These are phyloP conservation scores for Zapornia atra DNA, from an alignment of 2,113 vertebrate species.

Conservation along the genomic window DNA sequence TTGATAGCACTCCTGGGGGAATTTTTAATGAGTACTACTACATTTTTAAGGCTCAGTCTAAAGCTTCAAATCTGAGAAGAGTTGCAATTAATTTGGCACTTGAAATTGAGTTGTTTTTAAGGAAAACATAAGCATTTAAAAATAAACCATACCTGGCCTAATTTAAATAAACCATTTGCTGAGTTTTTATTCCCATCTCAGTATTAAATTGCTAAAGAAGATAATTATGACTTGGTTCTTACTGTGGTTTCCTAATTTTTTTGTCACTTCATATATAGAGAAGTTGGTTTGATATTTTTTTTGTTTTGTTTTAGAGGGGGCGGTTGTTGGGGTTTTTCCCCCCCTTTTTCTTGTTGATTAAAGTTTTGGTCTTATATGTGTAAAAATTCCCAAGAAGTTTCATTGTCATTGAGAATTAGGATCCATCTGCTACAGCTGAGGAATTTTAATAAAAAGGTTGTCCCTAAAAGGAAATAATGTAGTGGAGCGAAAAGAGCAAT, in stretches of 20 bases:
- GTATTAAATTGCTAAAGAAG: not conserved
- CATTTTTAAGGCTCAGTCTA: not conserved
- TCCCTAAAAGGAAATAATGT: not conserved
- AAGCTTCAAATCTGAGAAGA: not conserved
- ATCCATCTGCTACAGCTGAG: not conserved
- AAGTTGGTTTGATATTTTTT: not conserved
- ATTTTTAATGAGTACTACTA: not conserved
- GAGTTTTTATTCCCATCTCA: not conserved
- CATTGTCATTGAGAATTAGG: not conserved
- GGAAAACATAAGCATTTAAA: not conserved
- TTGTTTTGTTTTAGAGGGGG: too few relatives aligned
- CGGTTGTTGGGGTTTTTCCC: rapidly evolving
- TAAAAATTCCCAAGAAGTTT: not conserved
- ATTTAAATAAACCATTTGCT: not conserved
- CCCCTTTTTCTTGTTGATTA: not conserved
- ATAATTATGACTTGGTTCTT: not conserved
- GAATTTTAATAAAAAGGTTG: not conserved
- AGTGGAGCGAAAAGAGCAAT: not conserved
- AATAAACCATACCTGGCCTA: not conserved
- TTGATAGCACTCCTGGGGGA: not conserved
- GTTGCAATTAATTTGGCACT: not conserved
- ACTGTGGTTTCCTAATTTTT: not conserved
- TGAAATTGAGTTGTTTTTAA: not conserved
- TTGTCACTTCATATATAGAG: not conserved
- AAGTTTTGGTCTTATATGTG: not conserved